Evolutionary conservation across 2,113 vertebrate genomes (phyloP).

Genomic region (Anarhynchus alexandrinus): DNA sequence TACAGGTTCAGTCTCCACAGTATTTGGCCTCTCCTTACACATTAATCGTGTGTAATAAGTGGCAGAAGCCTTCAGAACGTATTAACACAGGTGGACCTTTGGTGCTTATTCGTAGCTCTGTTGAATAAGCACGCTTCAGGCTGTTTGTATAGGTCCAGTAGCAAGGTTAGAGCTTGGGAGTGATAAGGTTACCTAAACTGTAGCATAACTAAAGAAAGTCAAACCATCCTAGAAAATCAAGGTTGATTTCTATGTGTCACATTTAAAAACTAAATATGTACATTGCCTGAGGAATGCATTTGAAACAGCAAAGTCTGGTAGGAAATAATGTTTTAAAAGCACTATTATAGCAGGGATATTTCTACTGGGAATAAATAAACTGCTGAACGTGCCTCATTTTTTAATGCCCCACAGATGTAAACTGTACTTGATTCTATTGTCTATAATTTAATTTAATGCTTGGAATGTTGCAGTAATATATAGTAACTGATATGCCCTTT

Average conservation of each 20-base stretch:
- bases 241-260: conserved; percentile 24
- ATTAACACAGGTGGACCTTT: neutral
- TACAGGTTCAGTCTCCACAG: neutral
- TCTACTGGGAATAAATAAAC: conserved; percentile 48
- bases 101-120: neutral
- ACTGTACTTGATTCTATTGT: conserved; percentile 41
- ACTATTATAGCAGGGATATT: conserved; percentile 14
- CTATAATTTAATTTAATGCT: conserved; percentile 62
- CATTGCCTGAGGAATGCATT: conserved; percentile 26
- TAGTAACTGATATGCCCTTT: conserved; percentile 52
- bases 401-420: conserved; percentile 50
- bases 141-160: conserved; percentile 29
- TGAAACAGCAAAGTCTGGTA: conserved; percentile 12
- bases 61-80: neutral
- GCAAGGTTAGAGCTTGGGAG: neutral
- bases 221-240: conserved; percentile 10
- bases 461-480: conserved; percentile 28
- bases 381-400: conserved; percentile 1
- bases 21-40: neutral
- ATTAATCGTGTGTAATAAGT: neutral
- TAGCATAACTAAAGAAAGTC: neutral
- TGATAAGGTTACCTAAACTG: conserved; percentile 6
- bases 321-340: conserved; percentile 41
- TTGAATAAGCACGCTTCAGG: neutral
- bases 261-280: conserved; percentile 20